phyloP scores from a whole-genome alignment of 2,797 vertebrate genomes.

The Orientallactaga sibirica region DNA sequence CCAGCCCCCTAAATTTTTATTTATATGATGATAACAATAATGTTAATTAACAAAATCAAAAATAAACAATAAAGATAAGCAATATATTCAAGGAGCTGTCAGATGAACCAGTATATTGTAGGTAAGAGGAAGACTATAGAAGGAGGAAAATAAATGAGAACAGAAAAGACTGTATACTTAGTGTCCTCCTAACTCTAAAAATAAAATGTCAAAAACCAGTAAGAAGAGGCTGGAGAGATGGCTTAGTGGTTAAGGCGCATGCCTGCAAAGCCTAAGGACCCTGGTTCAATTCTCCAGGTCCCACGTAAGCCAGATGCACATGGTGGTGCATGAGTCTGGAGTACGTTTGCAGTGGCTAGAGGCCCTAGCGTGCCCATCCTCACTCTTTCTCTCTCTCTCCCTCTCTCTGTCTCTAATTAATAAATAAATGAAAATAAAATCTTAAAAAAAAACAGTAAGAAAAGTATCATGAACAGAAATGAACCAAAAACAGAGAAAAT shows the following conservation, averaged over 20 bases:
- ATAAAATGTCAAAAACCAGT: neutral
- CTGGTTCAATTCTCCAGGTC: too few species aligned
- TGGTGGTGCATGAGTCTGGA: too few species aligned
- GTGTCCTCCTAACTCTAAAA: neutral
- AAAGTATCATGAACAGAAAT: neutral
- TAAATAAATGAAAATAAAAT: neutral
- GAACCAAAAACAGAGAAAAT: neutral
- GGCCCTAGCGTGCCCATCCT: too few species aligned
- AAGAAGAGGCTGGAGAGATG: neutral
- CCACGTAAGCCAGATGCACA: too few species aligned
- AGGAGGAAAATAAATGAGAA: neutral
- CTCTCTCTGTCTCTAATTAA: too few species aligned
- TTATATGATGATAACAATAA: neutral
- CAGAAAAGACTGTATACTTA: neutral
- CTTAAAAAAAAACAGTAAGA: neutral
- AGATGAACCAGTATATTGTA: neutral
- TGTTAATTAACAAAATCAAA: slow-evolving; percentile 28
- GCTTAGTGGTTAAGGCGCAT: too few species aligned
- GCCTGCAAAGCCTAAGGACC: too few species aligned
- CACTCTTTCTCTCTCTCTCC: too few species aligned
- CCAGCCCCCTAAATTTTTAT: neutral
- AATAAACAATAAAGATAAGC: neutral
- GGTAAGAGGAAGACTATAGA: neutral
- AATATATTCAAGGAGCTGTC: neutral
- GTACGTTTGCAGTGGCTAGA: too few species aligned